Evolutionary conservation across 2,888 invertebrate species (phyloP).

Genomic region (Brenthis hecate): DNA sequence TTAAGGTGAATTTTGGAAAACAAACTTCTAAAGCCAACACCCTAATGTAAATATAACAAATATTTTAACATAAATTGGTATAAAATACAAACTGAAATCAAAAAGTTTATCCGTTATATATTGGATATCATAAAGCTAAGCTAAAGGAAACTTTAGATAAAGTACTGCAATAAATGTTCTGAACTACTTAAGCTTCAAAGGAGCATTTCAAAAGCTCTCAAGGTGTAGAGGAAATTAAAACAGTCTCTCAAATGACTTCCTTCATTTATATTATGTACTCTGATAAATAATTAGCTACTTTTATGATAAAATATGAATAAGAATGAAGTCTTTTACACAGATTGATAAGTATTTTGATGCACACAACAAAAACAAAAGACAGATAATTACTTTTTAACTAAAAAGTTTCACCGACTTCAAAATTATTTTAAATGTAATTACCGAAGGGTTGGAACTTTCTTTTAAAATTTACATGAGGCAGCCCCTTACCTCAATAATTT

Average conservation of each 20-base stretch:
- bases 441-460: no score
- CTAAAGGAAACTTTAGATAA: constrained; percentile 13
- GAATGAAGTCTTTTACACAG: no score
- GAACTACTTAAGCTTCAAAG: constrained; percentile 20
- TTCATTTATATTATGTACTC: constrained; percentile 12
- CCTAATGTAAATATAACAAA: no score
- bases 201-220: constrained; percentile 14
- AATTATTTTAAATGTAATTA: no score
- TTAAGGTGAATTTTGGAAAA: no score
- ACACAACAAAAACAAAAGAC: no score
- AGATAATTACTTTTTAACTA: no score
- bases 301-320: no score
- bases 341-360: no score
- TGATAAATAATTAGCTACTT: constrained; percentile 8
- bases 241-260: constrained; percentile 22
- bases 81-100: not conserved
- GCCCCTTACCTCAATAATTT: not conserved
- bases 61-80: not conserved
- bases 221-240: constrained; percentile 31
- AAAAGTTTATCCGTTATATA: not conserved
- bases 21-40: no score
- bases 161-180: constrained; percentile 16
- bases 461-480: no score
- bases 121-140: not conserved
- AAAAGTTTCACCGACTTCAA: no score